Base-by-base conservation (phyloP, 2,888 invertebrate genomes). In the Lasioglossum zephyrum region DNA sequence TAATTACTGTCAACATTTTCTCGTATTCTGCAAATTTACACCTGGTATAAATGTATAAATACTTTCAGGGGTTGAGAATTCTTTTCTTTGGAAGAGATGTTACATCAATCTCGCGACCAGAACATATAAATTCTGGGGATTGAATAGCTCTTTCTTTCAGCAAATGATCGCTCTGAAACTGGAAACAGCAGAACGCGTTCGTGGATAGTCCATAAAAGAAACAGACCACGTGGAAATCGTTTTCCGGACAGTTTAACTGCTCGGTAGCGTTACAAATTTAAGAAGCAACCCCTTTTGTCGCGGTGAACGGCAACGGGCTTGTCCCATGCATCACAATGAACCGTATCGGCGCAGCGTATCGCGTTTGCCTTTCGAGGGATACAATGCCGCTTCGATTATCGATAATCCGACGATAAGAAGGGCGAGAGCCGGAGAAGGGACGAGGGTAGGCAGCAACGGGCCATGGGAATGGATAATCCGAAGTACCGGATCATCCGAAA, bases 351-450 rank as follows among this genome's bases (percentile, higher is more conserved):
- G 31, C 18, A 60, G n/a, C 41, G 31, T 82, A 73, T 53, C 49
- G 53, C 53, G 49, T 49, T 79, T 47, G 85, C 31, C 49, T 79
- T 31, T 26, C 22, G 22, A 4, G 4, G 47, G 77, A 60, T 53
- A 80, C 85, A 77, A 84, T 79, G 79, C 66, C 39, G 26, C 82
- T 81, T 87, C 86, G 83, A 87, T 86, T 83, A 81, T 86, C 87
- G 85, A 87, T 87, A 87, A 85, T 79, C 86, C 77, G n/a, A 60
- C 69, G 83, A 83, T 81, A 78, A 86, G 83, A 79, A 83, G 70
- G 18, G 16, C n/a, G 26, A 26, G 60, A 26, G 60, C 1, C 26
- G 60, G 6, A 13, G 26, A 13, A 60, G 60, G 16, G 26, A 26
- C 13, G 13, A 13, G 26, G 60, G 60, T 31, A 26, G 39, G 69